Evolutionary conservation across 1,140 invertebrate species (phyloP).

Genomic region (Aphidius ervi): DNA sequence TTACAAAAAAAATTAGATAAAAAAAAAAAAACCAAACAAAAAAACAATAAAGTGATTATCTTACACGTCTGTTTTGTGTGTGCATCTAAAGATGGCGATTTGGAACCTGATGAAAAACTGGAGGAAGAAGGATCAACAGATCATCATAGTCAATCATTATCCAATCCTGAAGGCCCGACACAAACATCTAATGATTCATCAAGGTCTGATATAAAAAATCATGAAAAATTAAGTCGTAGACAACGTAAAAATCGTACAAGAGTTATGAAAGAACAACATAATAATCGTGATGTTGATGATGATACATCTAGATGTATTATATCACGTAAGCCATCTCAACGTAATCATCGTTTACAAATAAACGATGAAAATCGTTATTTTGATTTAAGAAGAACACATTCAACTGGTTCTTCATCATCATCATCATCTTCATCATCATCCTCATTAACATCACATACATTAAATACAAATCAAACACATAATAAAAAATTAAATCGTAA

Average conservation of each 20-base stretch:
- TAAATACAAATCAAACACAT: background rate
- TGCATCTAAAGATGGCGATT: conserved; percentile 45
- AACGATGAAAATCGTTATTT: conserved; percentile 1
- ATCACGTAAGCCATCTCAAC: conserved; percentile 1
- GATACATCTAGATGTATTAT: background rate
- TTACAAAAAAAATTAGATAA: conserved; percentile 3
- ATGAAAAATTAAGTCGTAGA: conserved; percentile 37
- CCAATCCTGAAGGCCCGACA: conserved; percentile 20
- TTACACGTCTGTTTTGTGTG: conserved; percentile 39
- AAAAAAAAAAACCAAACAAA: conserved; percentile 10
- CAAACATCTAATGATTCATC: conserved; percentile 20
- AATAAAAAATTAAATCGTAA: background rate
- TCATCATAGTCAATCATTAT: conserved; percentile 25
- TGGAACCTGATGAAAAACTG: conserved; percentile 42
- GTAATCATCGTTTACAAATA: background rate
- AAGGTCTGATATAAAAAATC: conserved; percentile 15
- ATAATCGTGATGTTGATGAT: conserved; percentile 20
- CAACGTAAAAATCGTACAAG: conserved; percentile 50
- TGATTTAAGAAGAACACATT: too few relatives aligned
- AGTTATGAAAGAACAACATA: conserved; percentile 33
- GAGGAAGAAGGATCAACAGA: conserved; percentile 36
- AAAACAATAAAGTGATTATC: conserved; percentile 19
- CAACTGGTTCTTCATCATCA: too few relatives aligned
- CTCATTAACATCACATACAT: background rate
- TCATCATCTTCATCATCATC: background rate